Conservation (phyloP, 2,888 invertebrate species). For the Pinctada fucata region DNA sequence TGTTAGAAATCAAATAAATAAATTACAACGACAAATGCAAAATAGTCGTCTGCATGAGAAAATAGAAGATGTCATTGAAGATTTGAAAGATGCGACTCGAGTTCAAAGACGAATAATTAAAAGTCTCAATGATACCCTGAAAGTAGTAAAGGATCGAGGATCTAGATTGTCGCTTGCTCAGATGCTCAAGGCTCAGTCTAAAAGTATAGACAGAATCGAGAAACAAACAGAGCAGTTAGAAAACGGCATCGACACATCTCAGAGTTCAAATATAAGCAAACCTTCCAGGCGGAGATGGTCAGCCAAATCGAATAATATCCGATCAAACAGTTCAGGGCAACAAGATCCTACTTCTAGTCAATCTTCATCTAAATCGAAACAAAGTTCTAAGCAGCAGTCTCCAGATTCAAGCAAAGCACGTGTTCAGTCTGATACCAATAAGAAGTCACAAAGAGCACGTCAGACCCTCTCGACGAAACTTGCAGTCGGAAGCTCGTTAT, state of each 20-base stretch:
- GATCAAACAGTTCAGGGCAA: background rate
- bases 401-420: background rate
- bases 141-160: background rate
- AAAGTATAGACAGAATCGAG: background rate
- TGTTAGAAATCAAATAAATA: slow-evolving; percentile 3
- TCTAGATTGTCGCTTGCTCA: background rate
- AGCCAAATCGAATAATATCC: background rate
- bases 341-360: background rate
- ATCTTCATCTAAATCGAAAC: background rate
- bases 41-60: slow-evolving; percentile 1
- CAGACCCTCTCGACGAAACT: background rate
- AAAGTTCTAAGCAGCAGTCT: background rate
- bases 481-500: background rate
- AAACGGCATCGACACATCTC: background rate
- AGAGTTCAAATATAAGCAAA: background rate
- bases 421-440: background rate
- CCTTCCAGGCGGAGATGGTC: background rate
- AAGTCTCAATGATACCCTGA: slow-evolving; percentile 4
- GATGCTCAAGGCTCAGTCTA: background rate
- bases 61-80: background rate
- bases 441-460: background rate
- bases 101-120: slow-evolving; percentile 10
- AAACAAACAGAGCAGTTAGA: background rate
- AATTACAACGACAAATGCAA: slow-evolving; percentile 1
- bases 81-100: background rate